phyloP scores from a whole-genome alignment of 2,797 vertebrate genomes.

The Meriones psammophilus region DNA sequence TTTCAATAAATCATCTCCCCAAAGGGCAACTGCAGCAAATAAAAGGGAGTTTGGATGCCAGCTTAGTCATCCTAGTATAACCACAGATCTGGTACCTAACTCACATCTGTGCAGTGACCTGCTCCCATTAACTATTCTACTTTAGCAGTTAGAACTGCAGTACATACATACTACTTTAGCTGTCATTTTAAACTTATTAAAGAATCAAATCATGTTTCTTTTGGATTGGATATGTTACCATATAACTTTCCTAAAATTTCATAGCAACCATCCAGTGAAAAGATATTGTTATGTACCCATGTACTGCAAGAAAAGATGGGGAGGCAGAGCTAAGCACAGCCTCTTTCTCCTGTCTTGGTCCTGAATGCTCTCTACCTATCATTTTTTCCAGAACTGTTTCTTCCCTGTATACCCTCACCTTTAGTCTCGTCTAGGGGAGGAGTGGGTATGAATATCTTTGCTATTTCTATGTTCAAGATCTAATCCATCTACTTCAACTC shows the following conservation, averaged over 20 bases:
- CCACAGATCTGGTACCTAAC: background rate
- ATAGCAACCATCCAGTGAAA: conserved; percentile 22
- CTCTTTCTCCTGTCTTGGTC: background rate
- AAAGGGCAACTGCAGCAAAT: background rate
- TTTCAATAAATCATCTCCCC: conserved; percentile 27
- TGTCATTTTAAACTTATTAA: background rate
- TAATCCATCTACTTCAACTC: background rate
- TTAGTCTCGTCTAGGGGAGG: background rate
- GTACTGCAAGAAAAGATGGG: background rate
- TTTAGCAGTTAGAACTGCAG: background rate
- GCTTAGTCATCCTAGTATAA: background rate
- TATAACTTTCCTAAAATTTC: conserved; percentile 15
- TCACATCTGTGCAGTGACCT: background rate
- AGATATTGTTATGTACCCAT: background rate
- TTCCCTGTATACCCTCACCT: background rate
- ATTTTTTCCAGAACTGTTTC: background rate
- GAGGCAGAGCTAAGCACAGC: background rate
- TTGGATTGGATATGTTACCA: background rate
- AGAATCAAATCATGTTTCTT: conserved; percentile 19
- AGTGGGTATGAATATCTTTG: background rate
- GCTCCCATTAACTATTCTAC: background rate
- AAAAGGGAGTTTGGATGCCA: background rate
- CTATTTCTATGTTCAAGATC: background rate
- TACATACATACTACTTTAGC: background rate
- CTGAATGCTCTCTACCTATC: background rate